Base-by-base conservation (phyloP, 2,797 vertebrate species). In the Urosaurus nigricauda region DNA sequence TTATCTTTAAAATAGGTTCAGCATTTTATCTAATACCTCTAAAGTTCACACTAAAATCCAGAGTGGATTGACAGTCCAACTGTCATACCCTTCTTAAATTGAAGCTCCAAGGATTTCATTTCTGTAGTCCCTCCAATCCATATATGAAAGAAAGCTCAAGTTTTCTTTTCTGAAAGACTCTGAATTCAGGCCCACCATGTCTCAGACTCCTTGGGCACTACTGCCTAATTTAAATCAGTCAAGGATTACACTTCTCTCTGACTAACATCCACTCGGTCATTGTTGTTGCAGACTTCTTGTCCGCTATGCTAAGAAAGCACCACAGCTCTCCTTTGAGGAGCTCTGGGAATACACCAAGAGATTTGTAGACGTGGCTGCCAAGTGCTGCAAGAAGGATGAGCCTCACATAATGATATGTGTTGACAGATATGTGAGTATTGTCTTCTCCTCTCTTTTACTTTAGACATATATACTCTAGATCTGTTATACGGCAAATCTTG, bases 221-320 rank as follows among this genome's bases (percentile, higher is more conserved):
- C 26, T 35, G 19, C 11, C 37, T 35, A 56, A 17, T 1, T 9
- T 13, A 21, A 0, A 0, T 1, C 24, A 2, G n/a, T 47, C 5
- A 26, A 32, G 35, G 5, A 29, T 37, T 13, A 47, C 5, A 37
- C 8, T 13, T 4, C 9, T 14, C 47, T 11, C 29, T 1, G 0
- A 51, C 0, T 24, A 37, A 21, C 87, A 43, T 0, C 13, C 32
- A 21, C 80, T n/a, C 53, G 21, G 6, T 29, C 21, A 24, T 84
- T 86, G 24, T 84, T 70, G 0, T 95, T 89, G 32, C 87, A 96
- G 96, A 53, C 84, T 96, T n/a, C 77, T 94, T 70, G 0, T 91
- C 43, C 91, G 88, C 77, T 96, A 94, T 63, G 91, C 88, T 68
- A 93, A 91, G 92, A 97, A 93, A 93, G 93, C 93, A 79, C 95